Conservation (phyloP, 1,140 invertebrate species). For the Macrostomum lignano region DNA sequence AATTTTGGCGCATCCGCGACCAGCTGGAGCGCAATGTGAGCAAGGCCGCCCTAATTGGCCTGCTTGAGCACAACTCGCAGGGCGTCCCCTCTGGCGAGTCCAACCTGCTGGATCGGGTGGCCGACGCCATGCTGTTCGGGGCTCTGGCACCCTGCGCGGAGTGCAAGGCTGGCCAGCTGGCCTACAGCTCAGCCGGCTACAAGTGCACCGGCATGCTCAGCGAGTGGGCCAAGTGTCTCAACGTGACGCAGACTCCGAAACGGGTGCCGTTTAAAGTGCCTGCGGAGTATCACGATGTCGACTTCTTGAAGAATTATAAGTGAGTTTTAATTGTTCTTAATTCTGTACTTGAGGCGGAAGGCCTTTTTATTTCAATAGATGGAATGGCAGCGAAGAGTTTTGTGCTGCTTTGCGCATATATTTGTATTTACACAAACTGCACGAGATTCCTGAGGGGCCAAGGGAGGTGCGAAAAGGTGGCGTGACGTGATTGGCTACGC, state of each 20-base stretch:
- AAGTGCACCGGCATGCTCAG: slow-evolving; percentile 47
- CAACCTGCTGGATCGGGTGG: slow-evolving; percentile 44
- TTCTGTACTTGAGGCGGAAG: too few relatives aligned
- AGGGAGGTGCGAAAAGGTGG: too few relatives aligned
- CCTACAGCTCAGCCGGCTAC: slow-evolving; percentile 40
- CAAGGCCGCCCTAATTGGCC: slow-evolving; percentile 28
- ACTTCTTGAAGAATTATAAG: slow-evolving; percentile 40
- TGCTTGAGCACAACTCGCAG: slow-evolving; percentile 46
- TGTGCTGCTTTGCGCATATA: too few relatives aligned
- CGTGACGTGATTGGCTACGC: too few relatives aligned
- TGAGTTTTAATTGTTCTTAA: too few relatives aligned
- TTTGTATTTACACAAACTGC: too few relatives aligned
- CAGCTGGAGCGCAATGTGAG: slow-evolving; percentile 27
- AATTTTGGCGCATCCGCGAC: slow-evolving; percentile 42
- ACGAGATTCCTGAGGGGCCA: too few relatives aligned
- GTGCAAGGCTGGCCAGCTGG: slow-evolving; percentile 45
- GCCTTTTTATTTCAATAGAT: too few relatives aligned
- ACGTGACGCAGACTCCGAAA: slow-evolving; percentile 41
- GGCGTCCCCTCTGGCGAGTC: slow-evolving; percentile 35
- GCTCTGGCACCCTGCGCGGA: slow-evolving; percentile 43
- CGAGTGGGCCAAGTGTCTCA: slow-evolving; percentile 64
- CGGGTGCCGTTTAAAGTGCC: slow-evolving; percentile 45
- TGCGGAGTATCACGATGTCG: slow-evolving; percentile 33
- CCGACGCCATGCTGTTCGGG: slow-evolving; percentile 58
- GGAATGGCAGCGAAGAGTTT: too few relatives aligned